Evolutionary conservation across 2,113 vertebrate species (phyloP).

Genomic region (Oryzias javanicus): DNA sequence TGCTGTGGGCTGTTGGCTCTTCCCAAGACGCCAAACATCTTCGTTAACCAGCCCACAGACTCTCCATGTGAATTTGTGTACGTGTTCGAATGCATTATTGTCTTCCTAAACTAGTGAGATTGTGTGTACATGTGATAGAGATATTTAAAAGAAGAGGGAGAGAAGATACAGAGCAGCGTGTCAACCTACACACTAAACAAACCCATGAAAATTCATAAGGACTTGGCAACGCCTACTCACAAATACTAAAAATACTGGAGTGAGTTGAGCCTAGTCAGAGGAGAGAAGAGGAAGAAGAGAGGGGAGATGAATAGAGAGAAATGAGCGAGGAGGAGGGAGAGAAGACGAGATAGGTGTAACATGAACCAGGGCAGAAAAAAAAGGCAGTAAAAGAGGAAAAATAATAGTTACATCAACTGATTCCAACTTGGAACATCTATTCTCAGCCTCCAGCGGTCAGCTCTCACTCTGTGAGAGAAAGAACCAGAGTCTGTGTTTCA

Average conservation of each 20-base stretch:
- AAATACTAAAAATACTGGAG: constrained; percentile 75
- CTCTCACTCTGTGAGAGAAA: constrained; percentile 31
- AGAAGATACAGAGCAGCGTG: constrained; percentile 50
- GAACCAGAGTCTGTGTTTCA: constrained; percentile 16
- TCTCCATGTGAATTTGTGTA: constrained; percentile 43
- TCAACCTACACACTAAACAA: constrained; percentile 75
- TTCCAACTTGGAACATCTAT: constrained; percentile 63
- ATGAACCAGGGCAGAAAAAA: constrained; percentile 54
- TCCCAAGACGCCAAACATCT: constrained; percentile 63
- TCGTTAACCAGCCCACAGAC: constrained; percentile 69
- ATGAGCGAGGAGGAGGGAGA: constrained; percentile 56
- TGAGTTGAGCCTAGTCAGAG: constrained; percentile 71
- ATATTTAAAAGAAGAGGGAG: constrained; percentile 7
- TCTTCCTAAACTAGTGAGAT: constrained; percentile 54
- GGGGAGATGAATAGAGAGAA: constrained; percentile 62
- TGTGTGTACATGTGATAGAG: constrained; percentile 26
- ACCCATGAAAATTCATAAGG: constrained; percentile 79
- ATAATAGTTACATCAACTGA: constrained; percentile 64
- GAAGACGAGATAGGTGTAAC: constrained; percentile 59
- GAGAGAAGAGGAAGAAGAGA: constrained; percentile 49
- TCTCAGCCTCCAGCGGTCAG: constrained; percentile 60
- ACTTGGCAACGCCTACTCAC: constrained; percentile 73
- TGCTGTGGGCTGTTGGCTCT: constrained; percentile 63
- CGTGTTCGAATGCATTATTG: constrained; percentile 44
- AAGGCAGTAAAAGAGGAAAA: constrained; percentile 44